Evolutionary conservation across 1,140 invertebrate species (phyloP).

Genomic region (Cyclargus thomasi): DNA sequence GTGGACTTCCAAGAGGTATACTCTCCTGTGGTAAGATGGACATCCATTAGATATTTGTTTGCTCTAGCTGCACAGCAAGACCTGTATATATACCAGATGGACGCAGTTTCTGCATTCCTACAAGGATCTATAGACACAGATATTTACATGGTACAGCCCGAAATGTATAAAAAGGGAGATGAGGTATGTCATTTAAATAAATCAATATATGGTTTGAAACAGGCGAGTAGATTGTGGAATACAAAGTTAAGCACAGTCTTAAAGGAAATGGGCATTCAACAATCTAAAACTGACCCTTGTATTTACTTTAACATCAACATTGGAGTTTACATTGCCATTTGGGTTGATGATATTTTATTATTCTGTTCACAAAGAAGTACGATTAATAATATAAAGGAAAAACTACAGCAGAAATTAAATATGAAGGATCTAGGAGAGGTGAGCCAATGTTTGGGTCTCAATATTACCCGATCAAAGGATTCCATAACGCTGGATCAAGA

Average conservation of each 20-base stretch:
- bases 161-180: slow-evolving; percentile 21
- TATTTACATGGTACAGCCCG: slow-evolving; percentile 54
- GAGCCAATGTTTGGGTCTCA: slow-evolving; percentile 16
- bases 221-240: slow-evolving; percentile 37
- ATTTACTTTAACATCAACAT: slow-evolving; percentile 29
- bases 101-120: slow-evolving; percentile 46
- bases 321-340: slow-evolving; percentile 28
- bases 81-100: slow-evolving; percentile 45
- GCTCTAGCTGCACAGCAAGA: slow-evolving; percentile 36
- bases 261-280: slow-evolving; percentile 28
- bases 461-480: slow-evolving; percentile 15
- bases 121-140: slow-evolving; percentile 50
- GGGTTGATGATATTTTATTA: slow-evolving; percentile 37
- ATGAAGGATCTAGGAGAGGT: slow-evolving; percentile 15
- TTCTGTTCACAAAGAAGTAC: too few species aligned
- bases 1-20: slow-evolving; percentile 43
- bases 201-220: slow-evolving; percentile 56
- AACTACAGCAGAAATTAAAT: neutral
- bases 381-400: too few species aligned
- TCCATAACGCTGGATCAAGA: slow-evolving; percentile 19
- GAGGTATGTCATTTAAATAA: slow-evolving; percentile 33
- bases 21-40: slow-evolving; percentile 37
- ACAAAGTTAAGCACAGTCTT: slow-evolving; percentile 28
- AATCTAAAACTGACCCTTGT: slow-evolving; percentile 33
- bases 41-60: slow-evolving; percentile 34